Evolutionary conservation across 2,113 vertebrate genomes (phyloP).

Genomic region (Xiphias gladius): DNA sequence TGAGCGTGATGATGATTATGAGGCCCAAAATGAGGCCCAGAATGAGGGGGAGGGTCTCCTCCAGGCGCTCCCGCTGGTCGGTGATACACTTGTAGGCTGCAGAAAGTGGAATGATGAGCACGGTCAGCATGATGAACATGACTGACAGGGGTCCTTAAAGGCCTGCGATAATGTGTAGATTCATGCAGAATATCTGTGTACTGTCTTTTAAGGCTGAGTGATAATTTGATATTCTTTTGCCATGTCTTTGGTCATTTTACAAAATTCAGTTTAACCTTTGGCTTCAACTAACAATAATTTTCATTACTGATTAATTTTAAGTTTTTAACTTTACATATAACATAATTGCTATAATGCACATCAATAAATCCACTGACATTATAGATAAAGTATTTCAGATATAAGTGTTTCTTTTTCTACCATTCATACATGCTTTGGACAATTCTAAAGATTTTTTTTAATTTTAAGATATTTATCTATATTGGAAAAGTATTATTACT

Average conservation of each 20-base stretch:
- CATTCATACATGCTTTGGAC: neutral
- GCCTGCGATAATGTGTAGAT: neutral
- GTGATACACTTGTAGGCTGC: conserved; percentile 95
- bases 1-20: conserved; percentile 91
- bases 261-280: neutral
- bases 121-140: conserved; percentile 4
- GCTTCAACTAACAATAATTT: neutral
- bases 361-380: neutral
- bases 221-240: neutral
- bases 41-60: conserved; percentile 94
- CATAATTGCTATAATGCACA: neutral
- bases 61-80: conserved; percentile 94
- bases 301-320: no score
- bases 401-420: neutral
- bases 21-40: conserved; percentile 93
- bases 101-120: conserved; percentile 48
- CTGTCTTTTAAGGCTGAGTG: neutral
- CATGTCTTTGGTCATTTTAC: neutral
- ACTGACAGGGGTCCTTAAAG: neutral
- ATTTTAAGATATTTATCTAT: neutral
- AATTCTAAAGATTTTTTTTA: neutral
- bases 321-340: neutral
- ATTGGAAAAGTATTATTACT: neutral
- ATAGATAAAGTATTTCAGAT: neutral
- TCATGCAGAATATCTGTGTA: neutral